A percentile compares a stretch with the other conserved stretches of the same genome.
These are phyloP conservation scores for Tachyglossus aculeatus DNA, from an alignment of 2,797 vertebrate genomes.

Conservation along the genomic window DNA sequence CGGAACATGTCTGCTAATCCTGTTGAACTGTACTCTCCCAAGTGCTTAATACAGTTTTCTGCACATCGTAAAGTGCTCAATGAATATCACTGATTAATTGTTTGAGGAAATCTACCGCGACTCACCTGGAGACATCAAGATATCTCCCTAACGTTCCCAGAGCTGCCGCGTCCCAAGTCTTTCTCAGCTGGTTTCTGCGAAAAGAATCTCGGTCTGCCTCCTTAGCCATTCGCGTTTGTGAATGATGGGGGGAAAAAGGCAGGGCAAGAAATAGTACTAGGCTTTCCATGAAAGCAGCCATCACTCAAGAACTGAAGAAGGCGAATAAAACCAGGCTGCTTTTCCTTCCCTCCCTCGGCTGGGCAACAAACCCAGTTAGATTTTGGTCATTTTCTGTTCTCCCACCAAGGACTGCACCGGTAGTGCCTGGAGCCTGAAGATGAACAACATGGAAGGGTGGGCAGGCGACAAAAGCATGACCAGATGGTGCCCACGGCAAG, in stretches of 20 bases:
- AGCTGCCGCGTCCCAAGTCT: too few relatives aligned
- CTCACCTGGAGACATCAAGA: too few relatives aligned
- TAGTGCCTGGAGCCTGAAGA: not conserved
- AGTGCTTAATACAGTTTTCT: too few relatives aligned
- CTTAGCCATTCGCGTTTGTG: not conserved
- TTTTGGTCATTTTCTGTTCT: not conserved
- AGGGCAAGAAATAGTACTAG: not conserved
- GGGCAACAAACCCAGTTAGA: not conserved
- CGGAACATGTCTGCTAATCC: too few relatives aligned
- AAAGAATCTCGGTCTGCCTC: conserved; percentile 8
- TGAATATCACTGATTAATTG: too few relatives aligned
- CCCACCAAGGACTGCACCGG: not conserved
- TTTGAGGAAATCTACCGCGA: too few relatives aligned
- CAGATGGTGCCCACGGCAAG: too few relatives aligned
- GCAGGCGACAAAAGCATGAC: too few relatives aligned
- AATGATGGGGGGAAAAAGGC: conserved; percentile 24
- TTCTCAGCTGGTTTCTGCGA: not conserved
- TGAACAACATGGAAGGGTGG: too few relatives aligned
- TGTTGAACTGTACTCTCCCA: too few relatives aligned
- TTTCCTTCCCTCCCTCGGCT: not conserved
- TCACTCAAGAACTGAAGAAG: conserved; percentile 11
- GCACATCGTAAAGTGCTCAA: too few relatives aligned
- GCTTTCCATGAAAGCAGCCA: not conserved
- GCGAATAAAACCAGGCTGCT: conserved; percentile 4
- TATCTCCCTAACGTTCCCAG: too few relatives aligned